Conservation (phyloP, 2,797 vertebrate genomes). For the Ficedula albicollis region DNA sequence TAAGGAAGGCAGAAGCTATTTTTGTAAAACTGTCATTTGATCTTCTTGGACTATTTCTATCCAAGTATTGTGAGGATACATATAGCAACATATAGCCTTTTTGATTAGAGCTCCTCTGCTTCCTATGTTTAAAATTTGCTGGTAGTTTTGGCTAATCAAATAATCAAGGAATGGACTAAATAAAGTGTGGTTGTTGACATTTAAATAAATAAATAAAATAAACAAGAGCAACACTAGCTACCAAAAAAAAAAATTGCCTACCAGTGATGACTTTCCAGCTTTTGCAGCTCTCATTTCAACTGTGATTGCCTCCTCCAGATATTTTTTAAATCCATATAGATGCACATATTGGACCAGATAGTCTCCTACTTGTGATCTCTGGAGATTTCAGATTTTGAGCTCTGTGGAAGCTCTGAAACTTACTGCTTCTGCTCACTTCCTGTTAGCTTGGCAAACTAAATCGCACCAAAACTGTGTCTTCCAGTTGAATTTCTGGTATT, state of each 20-base stretch:
- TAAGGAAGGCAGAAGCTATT: slow-evolving; percentile 24
- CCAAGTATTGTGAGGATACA: not conserved
- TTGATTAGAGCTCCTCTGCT: not conserved
- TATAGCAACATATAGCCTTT: not conserved
- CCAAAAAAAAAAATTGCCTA: not conserved
- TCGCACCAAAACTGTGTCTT: not conserved
- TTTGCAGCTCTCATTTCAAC: not conserved
- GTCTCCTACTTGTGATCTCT: not conserved
- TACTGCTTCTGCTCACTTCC: not conserved
- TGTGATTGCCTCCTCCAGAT: not conserved
- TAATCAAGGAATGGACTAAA: not conserved
- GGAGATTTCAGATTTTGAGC: not conserved
- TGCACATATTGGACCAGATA: not conserved
- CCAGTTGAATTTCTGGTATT: not conserved
- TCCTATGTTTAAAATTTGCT: not conserved
- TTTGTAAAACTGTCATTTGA: not conserved
- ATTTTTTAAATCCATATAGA: not conserved
- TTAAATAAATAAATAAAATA: not conserved
- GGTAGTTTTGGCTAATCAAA: not conserved
- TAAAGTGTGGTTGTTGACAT: not conserved
- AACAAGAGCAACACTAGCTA: not conserved
- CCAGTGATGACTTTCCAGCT: not conserved
- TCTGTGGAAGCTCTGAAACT: not conserved
- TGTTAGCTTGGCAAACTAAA: not conserved
- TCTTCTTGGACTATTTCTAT: slow-evolving; percentile 34